phyloP scores from a whole-genome alignment of 1,140 invertebrate genomes.

The Cyclargus thomasi region DNA sequence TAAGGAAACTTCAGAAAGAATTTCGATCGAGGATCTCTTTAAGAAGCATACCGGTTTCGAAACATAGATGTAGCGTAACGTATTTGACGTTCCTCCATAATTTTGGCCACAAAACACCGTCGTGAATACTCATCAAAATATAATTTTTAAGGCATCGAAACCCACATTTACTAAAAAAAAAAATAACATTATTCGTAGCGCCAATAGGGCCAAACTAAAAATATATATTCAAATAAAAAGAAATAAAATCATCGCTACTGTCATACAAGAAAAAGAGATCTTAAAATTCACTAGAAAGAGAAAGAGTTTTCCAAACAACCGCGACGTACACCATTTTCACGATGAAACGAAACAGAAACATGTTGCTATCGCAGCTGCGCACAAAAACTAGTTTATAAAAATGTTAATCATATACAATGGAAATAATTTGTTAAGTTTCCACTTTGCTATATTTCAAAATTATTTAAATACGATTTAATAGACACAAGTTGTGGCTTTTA shows the following conservation, averaged over 20 bases:
- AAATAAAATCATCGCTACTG: constrained; percentile 9
- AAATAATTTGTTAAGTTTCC: too few relatives aligned
- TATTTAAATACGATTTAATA: too few relatives aligned
- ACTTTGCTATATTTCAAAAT: too few relatives aligned
- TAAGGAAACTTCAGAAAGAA: background rate
- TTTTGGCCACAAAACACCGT: background rate
- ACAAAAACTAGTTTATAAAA: constrained; percentile 7
- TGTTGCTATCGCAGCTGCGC: background rate
- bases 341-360: background rate
- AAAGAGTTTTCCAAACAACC: background rate
- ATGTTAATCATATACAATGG: constrained; percentile 20
- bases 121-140: background rate
- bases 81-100: background rate
- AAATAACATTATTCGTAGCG: background rate
- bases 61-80: background rate
- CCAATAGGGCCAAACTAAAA: constrained; percentile 12
- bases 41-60: background rate
- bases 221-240: constrained; percentile 1
- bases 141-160: background rate
- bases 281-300: constrained; percentile 9
- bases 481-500: too few relatives aligned
- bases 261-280: constrained; percentile 10
- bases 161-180: background rate
- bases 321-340: background rate
- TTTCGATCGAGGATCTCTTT: background rate